Base-by-base conservation (phyloP, 2,888 invertebrate species). In the Phania funesta region DNA sequence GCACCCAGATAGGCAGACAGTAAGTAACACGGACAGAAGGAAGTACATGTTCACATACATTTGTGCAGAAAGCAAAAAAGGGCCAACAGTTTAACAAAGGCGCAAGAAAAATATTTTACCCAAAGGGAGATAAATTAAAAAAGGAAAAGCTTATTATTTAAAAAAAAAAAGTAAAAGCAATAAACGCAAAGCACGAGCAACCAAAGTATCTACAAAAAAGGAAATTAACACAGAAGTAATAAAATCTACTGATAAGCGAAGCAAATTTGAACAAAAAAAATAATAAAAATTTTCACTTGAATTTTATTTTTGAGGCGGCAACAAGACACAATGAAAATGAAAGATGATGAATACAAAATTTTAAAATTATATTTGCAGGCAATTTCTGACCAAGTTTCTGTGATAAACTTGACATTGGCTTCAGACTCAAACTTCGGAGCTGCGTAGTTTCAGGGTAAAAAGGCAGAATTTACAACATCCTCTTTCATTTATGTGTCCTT, bases 201-300 rank as follows among this genome's bases (percentile, higher is more conserved):
- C 38, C 70, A 65, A 80, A 74, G 52, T 29, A 24, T 38, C 18
- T 11, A 41, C 58, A 65, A 44, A 70, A 83, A 77, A 84, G 84
- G 44, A 80, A 88, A 88, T 88, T 86, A 88, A 88, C 87, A 87
- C 86, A 88, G 87, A 88, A 86, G 86, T 86, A 88, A 88, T 88
- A 87, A 89, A 88, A 88, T 86, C 86, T 35, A 50, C 85, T 86
- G 89, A 89, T 88, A 89, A 88, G 88, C 85, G 48, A 68, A 83
- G 75, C 48, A 70, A 79, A 81, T 64, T 68, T 56, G 58, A 64
- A 16, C 44, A 9, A 38, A 54, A 71, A 48, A 68, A 73, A 50
- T 1, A 56, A n/a, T n/a, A n/a, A n/a, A n/a, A 52, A 71, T 24
- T 52, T 9, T 29, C 9, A n/a, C 32, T 6, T 5, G n/a, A 3